Evolutionary conservation across 2,797 vertebrate genomes (phyloP), one percentile per base, ranked within the genome.

Genomic region (Corythornis leucogaster): DNA sequence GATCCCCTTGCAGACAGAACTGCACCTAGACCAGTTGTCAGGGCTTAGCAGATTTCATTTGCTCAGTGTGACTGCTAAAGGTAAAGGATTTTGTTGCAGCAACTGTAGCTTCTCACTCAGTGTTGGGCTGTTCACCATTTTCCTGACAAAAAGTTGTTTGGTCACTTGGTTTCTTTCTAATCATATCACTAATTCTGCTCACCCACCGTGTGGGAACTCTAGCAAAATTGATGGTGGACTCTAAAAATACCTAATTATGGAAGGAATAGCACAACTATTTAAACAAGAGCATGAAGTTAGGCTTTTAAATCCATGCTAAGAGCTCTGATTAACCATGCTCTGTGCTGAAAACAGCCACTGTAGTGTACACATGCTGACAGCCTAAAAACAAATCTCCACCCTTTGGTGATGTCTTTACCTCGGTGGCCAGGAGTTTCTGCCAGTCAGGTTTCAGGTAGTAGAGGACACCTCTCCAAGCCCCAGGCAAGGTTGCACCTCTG

Each of bases 361-460:
- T 71, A 26, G 3, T n/a, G 13, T 24, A 21, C 6, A 20, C 53
- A 1, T 20, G 80, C 58, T 59, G 73, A 61, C 31, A 59, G 48
- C 17, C 53, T 45, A 38, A 57, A 62, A 53, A 21, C 6, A 38
- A 91, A 53, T 31, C 26, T 46, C n/a, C 38, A 24, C 38, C 20
- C 12, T 51, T 84, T 43, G 40, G 1, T 13, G 28, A 45, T 15
- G 10, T 4, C 78, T 83, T 98, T 95, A 99, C 99, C 93, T 98
- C 97, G 4, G 99, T 98, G 92, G 98, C 98, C 26, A 99, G 97
- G 30, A 99, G 98, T 90, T 99, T 99, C 94, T 98, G 95, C 99
- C 99, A 99, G 71, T 99, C 98, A 54, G 99, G 99, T 96, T 99
- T 98, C 93, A 99, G 95, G 95, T 99, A 99, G 96, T 98, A 99